Evolutionary conservation across 2,888 invertebrate genomes (phyloP).

Genomic region (Thereva nobilitata): DNA sequence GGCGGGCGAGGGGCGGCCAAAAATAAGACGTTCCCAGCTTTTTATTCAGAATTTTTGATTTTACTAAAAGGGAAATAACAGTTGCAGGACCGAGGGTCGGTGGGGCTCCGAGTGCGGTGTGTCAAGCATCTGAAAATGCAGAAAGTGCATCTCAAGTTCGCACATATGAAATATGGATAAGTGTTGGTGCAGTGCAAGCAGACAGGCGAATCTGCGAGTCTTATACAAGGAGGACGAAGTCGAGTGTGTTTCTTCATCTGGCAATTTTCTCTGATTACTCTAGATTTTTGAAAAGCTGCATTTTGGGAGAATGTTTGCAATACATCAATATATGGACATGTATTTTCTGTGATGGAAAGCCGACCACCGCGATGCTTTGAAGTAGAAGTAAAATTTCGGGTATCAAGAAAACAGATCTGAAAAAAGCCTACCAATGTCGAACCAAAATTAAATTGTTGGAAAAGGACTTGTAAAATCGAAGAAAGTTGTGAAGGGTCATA

Average conservation of each 20-base stretch:
- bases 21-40: constrained; percentile 23
- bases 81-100: constrained; percentile 10
- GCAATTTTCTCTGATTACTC: constrained; percentile 20
- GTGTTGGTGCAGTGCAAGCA: constrained; percentile 2
- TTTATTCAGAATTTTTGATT: constrained; percentile 12
- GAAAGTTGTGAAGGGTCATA: too few species aligned
- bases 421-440: too few species aligned
- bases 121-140: constrained; percentile 26
- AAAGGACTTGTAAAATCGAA: too few species aligned
- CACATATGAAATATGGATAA: constrained; percentile 7
- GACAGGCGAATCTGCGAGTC: background rate
- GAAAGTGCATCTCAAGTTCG: constrained; percentile 24
- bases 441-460: too few species aligned
- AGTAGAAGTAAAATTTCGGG: too few species aligned
- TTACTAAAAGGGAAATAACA: constrained; percentile 2
- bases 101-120: background rate
- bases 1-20: constrained; percentile 8
- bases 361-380: too few species aligned
- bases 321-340: background rate
- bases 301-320: constrained; percentile 21
- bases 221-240: constrained; percentile 21
- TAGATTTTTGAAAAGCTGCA: constrained; percentile 24
- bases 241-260: constrained; percentile 24
- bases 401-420: too few species aligned
- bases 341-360: background rate